Conservation (phyloP, 2,797 vertebrate genomes). For the Rhinatrema bivittatum region DNA sequence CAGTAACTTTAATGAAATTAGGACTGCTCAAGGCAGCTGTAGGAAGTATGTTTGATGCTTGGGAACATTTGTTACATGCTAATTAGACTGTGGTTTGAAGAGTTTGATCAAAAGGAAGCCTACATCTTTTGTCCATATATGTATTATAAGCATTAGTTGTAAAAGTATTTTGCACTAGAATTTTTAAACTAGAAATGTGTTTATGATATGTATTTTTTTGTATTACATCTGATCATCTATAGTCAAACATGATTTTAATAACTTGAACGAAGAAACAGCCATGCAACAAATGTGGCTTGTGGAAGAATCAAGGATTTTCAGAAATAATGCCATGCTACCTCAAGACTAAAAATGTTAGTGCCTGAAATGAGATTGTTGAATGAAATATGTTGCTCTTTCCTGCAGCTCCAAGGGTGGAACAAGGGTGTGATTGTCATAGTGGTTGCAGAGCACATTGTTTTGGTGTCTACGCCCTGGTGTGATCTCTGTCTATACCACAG, state of each 20-base stretch:
- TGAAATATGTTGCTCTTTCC: neutral
- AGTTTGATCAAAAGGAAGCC: constrained; percentile 12
- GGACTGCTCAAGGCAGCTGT: constrained; percentile 12
- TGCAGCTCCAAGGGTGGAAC: constrained; percentile 39
- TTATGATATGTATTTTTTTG: no score
- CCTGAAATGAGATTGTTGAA: no score
- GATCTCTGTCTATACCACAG: constrained; percentile 20
- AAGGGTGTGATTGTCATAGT: constrained; percentile 49
- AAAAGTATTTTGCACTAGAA: no score
- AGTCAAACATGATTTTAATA: no score
- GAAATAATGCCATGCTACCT: no score
- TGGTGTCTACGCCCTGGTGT: constrained; percentile 53
- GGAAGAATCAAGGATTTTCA: no score
- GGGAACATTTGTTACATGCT: constrained; percentile 19
- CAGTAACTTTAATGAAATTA: constrained; percentile 14
- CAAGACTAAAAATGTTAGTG: no score
- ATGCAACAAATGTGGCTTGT: no score
- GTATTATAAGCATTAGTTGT: neutral
- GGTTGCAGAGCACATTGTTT: constrained; percentile 57
- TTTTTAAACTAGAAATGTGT: no score
- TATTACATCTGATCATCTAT: no score
- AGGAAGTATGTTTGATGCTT: constrained; percentile 15
- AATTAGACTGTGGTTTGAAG: constrained; percentile 13
- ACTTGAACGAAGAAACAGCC: no score
- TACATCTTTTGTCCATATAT: constrained; percentile 14